A percentile compares a stretch with the other conserved stretches of the same genome.
phyloP scores from a whole-genome alignment of 2,888 invertebrate genomes.

The Andrena fulva region DNA sequence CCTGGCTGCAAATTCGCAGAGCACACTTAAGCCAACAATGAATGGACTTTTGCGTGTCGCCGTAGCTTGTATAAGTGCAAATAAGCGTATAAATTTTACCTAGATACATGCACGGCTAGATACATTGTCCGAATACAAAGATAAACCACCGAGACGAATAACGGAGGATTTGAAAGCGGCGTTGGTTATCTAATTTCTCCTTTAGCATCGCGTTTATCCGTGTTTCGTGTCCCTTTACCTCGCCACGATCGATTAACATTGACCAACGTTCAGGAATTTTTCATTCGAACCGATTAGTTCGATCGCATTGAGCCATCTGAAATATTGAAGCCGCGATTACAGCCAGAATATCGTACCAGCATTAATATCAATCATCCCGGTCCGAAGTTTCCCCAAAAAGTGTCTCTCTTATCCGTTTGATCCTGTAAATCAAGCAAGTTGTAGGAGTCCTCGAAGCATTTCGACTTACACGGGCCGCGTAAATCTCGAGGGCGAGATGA shows the following conservation, averaged over 20 bases:
- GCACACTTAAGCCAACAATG: conserved; percentile 17
- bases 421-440: background rate
- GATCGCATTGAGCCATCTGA: background rate
- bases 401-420: background rate
- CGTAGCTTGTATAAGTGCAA: conserved; percentile 10
- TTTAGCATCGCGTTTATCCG: background rate
- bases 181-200: conserved; percentile 13
- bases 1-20: background rate
- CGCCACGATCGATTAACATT: background rate
- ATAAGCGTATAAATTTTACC: conserved; percentile 25
- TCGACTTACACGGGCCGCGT: background rate
- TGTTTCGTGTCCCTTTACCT: background rate
- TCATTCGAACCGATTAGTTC: conserved; percentile 11
- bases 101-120: background rate
- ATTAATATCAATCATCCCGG: background rate
- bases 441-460: background rate
- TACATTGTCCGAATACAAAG: background rate
- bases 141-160: background rate
- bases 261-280: conserved; percentile 18
- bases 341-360: background rate
- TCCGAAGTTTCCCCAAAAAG: background rate
- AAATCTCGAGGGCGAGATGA: background rate
- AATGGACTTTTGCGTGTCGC: conserved; percentile 8
- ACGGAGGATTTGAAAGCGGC: conserved; percentile 6
- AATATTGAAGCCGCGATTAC: background rate